phyloP scores from a whole-genome alignment of 1,140 invertebrate genomes.

The Tribolium castaneum region DNA sequence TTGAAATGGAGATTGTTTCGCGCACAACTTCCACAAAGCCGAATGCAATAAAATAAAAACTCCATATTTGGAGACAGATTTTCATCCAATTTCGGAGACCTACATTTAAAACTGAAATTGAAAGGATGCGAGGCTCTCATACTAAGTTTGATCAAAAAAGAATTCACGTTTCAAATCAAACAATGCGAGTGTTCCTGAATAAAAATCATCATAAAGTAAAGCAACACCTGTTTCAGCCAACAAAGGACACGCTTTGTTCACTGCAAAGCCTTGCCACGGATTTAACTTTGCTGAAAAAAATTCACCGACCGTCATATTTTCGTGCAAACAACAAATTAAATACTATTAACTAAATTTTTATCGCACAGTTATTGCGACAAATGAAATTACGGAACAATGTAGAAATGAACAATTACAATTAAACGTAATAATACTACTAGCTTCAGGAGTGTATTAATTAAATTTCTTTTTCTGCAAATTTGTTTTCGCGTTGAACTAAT shows the following conservation, averaged over 20 bases:
- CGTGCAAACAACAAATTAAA: no score
- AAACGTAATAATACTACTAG: no score
- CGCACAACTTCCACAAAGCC: constrained; percentile 4
- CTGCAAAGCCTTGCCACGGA: background rate
- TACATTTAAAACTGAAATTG: constrained; percentile 23
- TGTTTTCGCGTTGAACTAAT: no score
- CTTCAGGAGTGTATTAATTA: no score
- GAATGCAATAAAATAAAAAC: constrained; percentile 22
- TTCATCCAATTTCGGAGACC: constrained; percentile 25
- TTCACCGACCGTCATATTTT: background rate
- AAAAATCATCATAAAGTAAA: constrained; percentile 4
- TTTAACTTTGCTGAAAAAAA: background rate
- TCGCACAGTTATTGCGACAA: no score
- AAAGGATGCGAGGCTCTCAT: background rate
- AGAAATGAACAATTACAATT: no score
- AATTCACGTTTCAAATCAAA: background rate
- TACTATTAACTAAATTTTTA: no score
- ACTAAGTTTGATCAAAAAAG: constrained; percentile 12
- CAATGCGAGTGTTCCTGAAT: background rate
- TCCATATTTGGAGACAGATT: constrained; percentile 18
- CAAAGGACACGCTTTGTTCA: background rate
- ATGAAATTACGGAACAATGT: no score
- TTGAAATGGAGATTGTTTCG: background rate
- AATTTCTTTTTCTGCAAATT: no score
- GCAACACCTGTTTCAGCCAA: background rate